Percentiles rank a stretch among this genome's conserved stretches.
These are phyloP conservation scores for Mormyrus hasselquistii DNA, from an alignment of 2,797 vertebrate genomes.

Conservation along the genomic window DNA sequence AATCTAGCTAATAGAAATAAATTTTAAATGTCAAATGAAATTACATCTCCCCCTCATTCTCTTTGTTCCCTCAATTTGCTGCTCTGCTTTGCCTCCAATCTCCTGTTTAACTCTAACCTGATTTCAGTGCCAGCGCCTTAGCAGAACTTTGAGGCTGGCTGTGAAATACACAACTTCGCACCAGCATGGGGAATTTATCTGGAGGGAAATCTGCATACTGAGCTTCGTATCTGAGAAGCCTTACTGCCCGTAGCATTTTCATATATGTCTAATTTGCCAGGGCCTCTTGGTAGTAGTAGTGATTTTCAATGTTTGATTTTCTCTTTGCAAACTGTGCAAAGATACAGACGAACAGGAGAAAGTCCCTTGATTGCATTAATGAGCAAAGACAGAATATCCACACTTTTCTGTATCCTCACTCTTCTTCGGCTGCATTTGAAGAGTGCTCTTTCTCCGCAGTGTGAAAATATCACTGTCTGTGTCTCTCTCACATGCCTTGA, in stretches of 20 bases:
- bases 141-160: background rate
- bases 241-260: background rate
- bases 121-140: background rate
- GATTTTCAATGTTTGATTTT: background rate
- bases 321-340: background rate
- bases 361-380: background rate
- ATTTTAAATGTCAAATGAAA: conserved; percentile 20
- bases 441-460: background rate
- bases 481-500: background rate
- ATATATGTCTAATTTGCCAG: background rate
- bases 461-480: background rate
- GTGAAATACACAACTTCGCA: background rate
- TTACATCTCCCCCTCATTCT: conserved; percentile 1
- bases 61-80: background rate
- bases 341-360: background rate
- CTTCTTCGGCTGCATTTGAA: background rate
- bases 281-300: background rate
- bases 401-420: background rate
- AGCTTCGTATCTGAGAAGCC: background rate
- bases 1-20: conserved; percentile 24
- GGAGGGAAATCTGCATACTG: background rate
- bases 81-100: background rate
- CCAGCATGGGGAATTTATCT: background rate
- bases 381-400: background rate
- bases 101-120: background rate